These are phyloP conservation scores for Orius insidiosus DNA, from an alignment of 1,140 invertebrate species.

Conservation along the genomic window DNA sequence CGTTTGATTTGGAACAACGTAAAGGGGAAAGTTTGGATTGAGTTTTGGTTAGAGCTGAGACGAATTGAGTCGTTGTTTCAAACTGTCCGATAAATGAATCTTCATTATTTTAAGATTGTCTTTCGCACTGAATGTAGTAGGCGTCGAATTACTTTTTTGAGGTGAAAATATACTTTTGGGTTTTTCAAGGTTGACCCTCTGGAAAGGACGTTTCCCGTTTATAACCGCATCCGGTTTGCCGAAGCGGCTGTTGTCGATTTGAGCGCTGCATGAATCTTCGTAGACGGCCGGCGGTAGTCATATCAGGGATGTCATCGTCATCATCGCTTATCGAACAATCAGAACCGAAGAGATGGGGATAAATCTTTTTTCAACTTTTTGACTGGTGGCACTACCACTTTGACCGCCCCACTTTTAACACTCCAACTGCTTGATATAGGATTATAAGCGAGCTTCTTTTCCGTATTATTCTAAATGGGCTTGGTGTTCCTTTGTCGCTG, in stretches of 20 bases:
- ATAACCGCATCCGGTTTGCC: background rate
- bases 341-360: too few relatives aligned
- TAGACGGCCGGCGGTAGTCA: constrained; percentile 9
- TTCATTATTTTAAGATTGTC: background rate
- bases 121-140: too few relatives aligned
- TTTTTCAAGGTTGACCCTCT: too few relatives aligned
- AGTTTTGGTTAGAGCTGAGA: constrained; percentile 9
- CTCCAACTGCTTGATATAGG: background rate
- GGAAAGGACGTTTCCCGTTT: background rate
- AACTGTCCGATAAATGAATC: constrained; percentile 15
- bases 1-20: background rate
- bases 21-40: constrained; percentile 10
- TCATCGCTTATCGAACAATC: too few relatives aligned
- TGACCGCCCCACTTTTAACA: background rate
- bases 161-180: background rate
- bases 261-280: constrained; percentile 14
- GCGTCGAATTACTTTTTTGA: background rate
- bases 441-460: background rate
- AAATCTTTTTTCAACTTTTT: background rate
- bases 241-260: background rate
- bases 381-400: background rate
- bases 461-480: too few relatives aligned
- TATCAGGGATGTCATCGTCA: too few relatives aligned
- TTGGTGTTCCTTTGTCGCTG: too few relatives aligned
- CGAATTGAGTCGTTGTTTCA: constrained; percentile 13